phyloP scores from a whole-genome alignment of 2,113 vertebrate species.

The Python bivittatus region DNA sequence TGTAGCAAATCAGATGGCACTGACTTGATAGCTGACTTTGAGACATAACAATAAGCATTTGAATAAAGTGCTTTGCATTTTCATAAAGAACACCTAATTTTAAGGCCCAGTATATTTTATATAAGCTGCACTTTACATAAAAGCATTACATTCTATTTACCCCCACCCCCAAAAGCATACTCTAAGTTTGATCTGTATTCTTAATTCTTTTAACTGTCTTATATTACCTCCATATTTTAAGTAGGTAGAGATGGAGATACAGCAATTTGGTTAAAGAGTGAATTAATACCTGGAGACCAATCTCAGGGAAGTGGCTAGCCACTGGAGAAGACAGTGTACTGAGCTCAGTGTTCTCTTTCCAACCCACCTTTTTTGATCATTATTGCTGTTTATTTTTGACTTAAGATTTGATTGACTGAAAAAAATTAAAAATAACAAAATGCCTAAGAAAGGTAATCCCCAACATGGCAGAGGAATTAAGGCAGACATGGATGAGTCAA shows the following conservation, averaged over 20 bases:
- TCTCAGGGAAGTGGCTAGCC: neutral
- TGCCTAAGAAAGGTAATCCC: neutral
- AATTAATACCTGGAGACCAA: neutral
- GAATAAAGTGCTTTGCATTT: neutral
- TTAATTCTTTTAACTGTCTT: neutral
- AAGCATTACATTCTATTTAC: neutral
- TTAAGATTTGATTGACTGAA: neutral
- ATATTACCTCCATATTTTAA: neutral
- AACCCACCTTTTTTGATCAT: neutral
- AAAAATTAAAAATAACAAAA: neutral
- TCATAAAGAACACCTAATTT: neutral
- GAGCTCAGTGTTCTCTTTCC: neutral
- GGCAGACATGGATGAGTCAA: neutral
- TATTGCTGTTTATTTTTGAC: neutral
- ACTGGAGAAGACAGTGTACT: neutral
- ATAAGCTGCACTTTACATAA: neutral
- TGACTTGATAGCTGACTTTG: neutral
- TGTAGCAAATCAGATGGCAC: neutral
- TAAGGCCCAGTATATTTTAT: neutral
- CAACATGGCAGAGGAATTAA: neutral
- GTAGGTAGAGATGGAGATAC: neutral
- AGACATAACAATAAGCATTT: neutral
- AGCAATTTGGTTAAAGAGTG: neutral
- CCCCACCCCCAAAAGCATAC: neutral
- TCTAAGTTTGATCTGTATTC: neutral